These are phyloP conservation scores for Columba janthina DNA, from an alignment of 2,113 vertebrate genomes.

Conservation along the genomic window DNA sequence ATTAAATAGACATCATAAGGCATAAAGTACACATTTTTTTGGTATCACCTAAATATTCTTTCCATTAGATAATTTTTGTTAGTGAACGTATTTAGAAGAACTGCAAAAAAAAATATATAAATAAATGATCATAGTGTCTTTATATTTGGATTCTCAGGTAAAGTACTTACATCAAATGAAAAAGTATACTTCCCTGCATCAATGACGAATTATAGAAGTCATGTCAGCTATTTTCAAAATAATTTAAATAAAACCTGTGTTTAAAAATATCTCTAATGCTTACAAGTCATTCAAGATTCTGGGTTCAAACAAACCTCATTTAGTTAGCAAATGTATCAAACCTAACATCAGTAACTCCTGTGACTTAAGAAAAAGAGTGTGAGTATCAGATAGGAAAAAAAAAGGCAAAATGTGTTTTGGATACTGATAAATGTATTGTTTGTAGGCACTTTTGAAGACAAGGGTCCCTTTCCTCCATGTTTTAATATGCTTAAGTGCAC, in stretches of 20 bases:
- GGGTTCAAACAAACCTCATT: not conserved
- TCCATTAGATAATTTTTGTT: not conserved
- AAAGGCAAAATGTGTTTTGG: not conserved
- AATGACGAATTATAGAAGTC: not conserved
- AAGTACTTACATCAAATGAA: not conserved
- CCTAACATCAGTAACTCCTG: not conserved
- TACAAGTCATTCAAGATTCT: not conserved
- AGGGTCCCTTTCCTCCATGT: not conserved
- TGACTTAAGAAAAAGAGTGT: not conserved
- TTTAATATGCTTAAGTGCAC: not conserved
- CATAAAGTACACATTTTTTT: not conserved
- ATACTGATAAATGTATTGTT: not conserved
- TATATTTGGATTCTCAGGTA: not conserved
- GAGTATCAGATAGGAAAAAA: not conserved
- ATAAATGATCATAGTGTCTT: fast-evolving
- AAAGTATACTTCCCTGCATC: not conserved
- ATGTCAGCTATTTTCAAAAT: not conserved
- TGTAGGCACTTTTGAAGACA: not conserved
- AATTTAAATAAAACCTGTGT: not conserved
- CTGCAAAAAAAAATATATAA: not conserved
- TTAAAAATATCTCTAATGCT: not conserved
- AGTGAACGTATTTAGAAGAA: not conserved
- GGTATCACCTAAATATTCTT: not conserved
- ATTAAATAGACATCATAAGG: not conserved
- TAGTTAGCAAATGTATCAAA: not conserved